Conservation (phyloP, 92 coral and sea anemone genomes). For the Pocillopora meandrina region DNA sequence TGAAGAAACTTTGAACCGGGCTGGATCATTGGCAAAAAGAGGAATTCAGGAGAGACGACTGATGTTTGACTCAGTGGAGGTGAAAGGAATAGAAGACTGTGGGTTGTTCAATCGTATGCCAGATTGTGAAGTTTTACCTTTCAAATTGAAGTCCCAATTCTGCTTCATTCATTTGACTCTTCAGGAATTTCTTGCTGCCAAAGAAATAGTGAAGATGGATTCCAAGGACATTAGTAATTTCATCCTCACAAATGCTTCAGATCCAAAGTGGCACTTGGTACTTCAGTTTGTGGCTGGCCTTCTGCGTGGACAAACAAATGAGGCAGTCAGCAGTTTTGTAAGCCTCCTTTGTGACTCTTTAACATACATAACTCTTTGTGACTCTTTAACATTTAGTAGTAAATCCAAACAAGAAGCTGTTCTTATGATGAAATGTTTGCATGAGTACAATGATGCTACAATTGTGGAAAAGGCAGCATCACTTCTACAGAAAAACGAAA, state of each 20-base stretch:
- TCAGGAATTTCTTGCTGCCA: constrained; percentile 61
- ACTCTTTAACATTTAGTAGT: not conserved
- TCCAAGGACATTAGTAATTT: constrained; percentile 1
- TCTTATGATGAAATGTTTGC: constrained; percentile 45
- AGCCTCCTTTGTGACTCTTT: constrained; percentile 3
- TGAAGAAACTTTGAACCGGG: constrained; percentile 26
- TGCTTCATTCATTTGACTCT: constrained; percentile 58
- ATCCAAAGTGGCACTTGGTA: constrained; percentile 54
- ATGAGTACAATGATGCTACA: constrained; percentile 25
- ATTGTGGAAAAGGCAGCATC: constrained; percentile 34
- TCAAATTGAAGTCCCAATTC: constrained; percentile 15
- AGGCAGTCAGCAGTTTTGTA: constrained; percentile 6
- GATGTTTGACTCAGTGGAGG: constrained; percentile 26
- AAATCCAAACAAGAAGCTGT: constrained; percentile 8
- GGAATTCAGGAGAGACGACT: constrained; percentile 39
- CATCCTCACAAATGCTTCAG: not conserved
- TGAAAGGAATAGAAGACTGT: constrained; percentile 19
- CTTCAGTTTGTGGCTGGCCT: constrained; percentile 62
- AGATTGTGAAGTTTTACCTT: constrained; percentile 5
- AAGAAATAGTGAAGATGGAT: constrained; percentile 33
- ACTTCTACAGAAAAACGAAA: constrained; percentile 18
- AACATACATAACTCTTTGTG: not conserved
- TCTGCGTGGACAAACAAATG: constrained; percentile 4
- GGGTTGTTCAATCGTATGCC: constrained; percentile 53
- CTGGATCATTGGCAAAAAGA: constrained; percentile 31